Base-by-base conservation (phyloP, 2,888 invertebrate genomes). In the Monochamus alternatus region DNA sequence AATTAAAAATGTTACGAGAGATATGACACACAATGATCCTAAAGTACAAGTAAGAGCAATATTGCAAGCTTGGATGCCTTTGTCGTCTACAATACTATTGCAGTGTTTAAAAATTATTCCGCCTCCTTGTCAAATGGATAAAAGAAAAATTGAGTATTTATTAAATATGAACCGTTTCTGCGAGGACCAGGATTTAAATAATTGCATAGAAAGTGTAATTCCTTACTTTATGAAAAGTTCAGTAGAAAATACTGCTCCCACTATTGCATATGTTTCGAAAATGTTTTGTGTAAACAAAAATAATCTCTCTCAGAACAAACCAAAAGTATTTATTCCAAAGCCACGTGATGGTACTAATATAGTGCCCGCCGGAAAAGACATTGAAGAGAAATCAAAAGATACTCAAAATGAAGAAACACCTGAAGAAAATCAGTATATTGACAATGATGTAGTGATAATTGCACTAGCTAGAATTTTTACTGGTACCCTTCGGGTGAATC, bases 381-480 rank as follows among this genome's bases (percentile, higher is more conserved):
- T 14, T 38, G 58, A 74, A 65, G 43, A 65, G 5, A 31, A 76
- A 55, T 88, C 78, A 52, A 52, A 77, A 31, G 43, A 67, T 70
- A 69, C 75, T 67, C 73, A 78, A n/a, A 78, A 81, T 72, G 75
- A 80, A 88, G 89, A 74, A 64, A 38, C 73, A 63, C 43, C 62
- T 4, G 79, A 81, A 63, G 82, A 82, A 58, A 52, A 32, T 14
- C 83, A 83, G 78, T 88, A 89, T 58, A 80, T 85, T 32, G 86
- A 86, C 65, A 76, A 78, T 67, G 82, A 83, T 64, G 92, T 93
- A 77, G 93, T 92, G 59, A 95, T 98, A 86, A 91, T 99, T 79
- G 98, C 97, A 0, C 97, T 99, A 90, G 97, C 97, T 22, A 92
- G 98, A 85, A 92, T 99, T 51, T 98, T 96, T 87, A 97, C 97